Percentiles rank a stretch among this genome's conserved stretches.
Evolutionary conservation across 2,888 invertebrate genomes (phyloP).

Genomic region (Tachystola acroxantha): DNA sequence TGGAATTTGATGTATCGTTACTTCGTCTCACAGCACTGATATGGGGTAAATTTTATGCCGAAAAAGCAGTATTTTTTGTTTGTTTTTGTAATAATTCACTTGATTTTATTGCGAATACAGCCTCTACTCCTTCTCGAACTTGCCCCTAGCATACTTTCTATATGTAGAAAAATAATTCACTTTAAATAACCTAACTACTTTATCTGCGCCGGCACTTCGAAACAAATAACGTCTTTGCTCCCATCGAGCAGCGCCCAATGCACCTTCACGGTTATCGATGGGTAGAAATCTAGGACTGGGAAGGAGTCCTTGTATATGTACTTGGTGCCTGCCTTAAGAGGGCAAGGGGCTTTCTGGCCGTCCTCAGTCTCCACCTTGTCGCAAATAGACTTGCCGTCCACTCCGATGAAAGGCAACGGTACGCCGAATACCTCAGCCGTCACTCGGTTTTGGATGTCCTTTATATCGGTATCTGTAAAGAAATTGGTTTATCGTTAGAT

Average conservation of each 20-base stretch:
- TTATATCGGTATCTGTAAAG: slow-evolving; percentile 73
- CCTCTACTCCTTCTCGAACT: too few species aligned
- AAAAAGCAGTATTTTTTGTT: too few species aligned
- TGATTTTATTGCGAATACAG: too few species aligned
- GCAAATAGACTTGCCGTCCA: slow-evolving; percentile 84
- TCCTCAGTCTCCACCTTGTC: slow-evolving; percentile 76
- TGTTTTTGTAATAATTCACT: too few species aligned
- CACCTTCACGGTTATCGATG: slow-evolving; percentile 72
- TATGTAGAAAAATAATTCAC: too few species aligned
- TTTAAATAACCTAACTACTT: too few species aligned
- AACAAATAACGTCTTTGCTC: slow-evolving; percentile 76
- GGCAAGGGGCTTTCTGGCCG: slow-evolving; percentile 81
- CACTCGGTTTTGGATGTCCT: slow-evolving; percentile 77
- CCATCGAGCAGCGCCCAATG: slow-evolving; percentile 79
- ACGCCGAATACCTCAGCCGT: slow-evolving; percentile 80
- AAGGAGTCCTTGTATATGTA: slow-evolving; percentile 84
- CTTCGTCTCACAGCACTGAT: too few species aligned
- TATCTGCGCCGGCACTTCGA: slow-evolving; percentile 79
- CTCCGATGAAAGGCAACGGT: slow-evolving; percentile 86
- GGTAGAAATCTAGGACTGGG: slow-evolving; percentile 74
- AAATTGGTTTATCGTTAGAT: not conserved
- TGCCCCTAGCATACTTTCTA: too few species aligned
- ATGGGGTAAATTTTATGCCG: too few species aligned
- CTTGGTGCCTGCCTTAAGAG: slow-evolving; percentile 81
- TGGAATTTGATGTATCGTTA: too few species aligned